phyloP scores from a whole-genome alignment of 2,797 vertebrate species.

The Mus caroli region DNA sequence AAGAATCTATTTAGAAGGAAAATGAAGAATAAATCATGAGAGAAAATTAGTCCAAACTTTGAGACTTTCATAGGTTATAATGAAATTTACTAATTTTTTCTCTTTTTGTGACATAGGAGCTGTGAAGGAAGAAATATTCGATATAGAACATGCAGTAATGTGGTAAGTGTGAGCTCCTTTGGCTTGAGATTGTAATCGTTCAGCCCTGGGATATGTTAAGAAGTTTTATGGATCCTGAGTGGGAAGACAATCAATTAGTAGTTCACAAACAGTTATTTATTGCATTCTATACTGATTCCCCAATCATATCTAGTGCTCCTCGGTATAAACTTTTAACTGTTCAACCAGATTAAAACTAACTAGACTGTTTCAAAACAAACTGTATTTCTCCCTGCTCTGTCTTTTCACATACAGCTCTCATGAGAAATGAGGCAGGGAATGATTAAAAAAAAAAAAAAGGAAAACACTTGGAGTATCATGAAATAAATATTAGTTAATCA shows the following conservation, averaged over 20 bases:
- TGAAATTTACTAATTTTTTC: slow-evolving; percentile 62
- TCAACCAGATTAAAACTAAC: slow-evolving; percentile 49
- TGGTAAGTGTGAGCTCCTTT: slow-evolving; percentile 92
- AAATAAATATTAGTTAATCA: slow-evolving; percentile 66
- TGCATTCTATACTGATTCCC: not conserved
- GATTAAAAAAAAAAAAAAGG: not conserved
- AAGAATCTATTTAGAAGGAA: not conserved
- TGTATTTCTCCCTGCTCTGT: slow-evolving; percentile 37
- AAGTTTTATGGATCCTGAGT: slow-evolving; percentile 7
- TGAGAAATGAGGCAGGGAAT: slow-evolving; percentile 36
- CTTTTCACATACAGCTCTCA: slow-evolving; percentile 41
- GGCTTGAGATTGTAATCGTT: not conserved
- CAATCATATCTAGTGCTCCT: slow-evolving; percentile 16
- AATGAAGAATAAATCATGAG: not conserved
- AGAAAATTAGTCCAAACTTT: not conserved
- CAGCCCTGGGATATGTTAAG: not conserved
- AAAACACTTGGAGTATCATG: not conserved
- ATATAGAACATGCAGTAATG: slow-evolving; percentile 98
- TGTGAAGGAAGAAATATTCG: slow-evolving; percentile 99
- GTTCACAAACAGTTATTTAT: slow-evolving; percentile 38
- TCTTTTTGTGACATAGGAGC: slow-evolving; percentile 90
- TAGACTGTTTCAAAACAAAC: slow-evolving; percentile 60
- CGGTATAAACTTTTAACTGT: slow-evolving; percentile 42
- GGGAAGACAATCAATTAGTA: slow-evolving; percentile 3
- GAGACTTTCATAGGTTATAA: slow-evolving; percentile 7